These are phyloP conservation scores for Zygaena filipendulae DNA, from an alignment of 2,888 invertebrate species.

Conservation along the genomic window DNA sequence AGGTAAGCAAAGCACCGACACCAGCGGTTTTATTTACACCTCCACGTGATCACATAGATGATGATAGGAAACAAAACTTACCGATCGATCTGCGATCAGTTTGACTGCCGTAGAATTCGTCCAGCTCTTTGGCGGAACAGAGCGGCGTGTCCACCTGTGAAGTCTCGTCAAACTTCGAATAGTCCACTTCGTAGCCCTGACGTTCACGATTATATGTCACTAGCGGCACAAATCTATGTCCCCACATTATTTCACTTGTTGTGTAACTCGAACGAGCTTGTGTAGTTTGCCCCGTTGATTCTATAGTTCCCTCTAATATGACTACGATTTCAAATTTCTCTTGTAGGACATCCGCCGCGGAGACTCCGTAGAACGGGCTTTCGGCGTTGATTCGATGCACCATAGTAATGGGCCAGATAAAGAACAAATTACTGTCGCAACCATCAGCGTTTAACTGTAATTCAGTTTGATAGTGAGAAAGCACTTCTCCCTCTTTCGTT, in stretches of 20 bases:
- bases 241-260: conserved; percentile 84
- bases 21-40: no score
- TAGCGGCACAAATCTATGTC: conserved; percentile 79
- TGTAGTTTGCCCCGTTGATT: conserved; percentile 82
- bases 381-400: conserved; percentile 85
- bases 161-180: conserved; percentile 84
- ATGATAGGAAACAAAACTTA: no score
- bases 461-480: conserved; percentile 85
- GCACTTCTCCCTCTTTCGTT: conserved; percentile 86
- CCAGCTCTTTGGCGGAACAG: conserved; percentile 75
- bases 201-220: conserved; percentile 80
- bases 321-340: conserved; percentile 87
- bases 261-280: conserved; percentile 82
- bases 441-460: conserved; percentile 77
- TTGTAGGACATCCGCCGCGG: conserved; percentile 82
- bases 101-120: conserved; percentile 72
- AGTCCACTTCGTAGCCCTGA: conserved; percentile 82
- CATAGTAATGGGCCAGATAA: conserved; percentile 94
- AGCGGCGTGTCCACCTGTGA: conserved; percentile 82
- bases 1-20: no score
- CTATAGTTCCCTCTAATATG: conserved; percentile 84
- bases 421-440: conserved; percentile 85
- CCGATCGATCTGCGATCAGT: conserved; percentile 66
- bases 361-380: conserved; percentile 87
- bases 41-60: no score